Evolutionary conservation across 2,888 invertebrate genomes (phyloP).

Genomic region (Morpho deidamia): DNA sequence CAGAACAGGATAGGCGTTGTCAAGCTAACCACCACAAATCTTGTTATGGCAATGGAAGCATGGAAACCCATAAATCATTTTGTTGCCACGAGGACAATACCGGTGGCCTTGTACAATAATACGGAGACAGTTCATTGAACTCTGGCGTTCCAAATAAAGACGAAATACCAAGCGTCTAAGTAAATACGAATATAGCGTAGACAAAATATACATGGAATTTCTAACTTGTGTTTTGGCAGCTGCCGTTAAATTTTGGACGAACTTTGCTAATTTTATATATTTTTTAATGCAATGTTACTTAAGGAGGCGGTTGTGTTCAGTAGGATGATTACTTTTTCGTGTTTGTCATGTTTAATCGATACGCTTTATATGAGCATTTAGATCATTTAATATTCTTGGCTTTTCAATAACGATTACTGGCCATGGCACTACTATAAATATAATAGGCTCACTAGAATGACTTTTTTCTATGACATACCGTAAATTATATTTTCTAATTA

Average conservation of each 20-base stretch:
- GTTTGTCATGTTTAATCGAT: conserved; percentile 2
- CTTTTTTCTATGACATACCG: too few species aligned
- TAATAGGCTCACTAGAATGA: too few species aligned
- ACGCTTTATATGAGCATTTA: conserved; percentile 7
- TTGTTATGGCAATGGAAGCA: conserved; percentile 26
- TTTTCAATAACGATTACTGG: neutral
- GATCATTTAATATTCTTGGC: conserved; percentile 6
- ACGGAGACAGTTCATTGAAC: conserved; percentile 46
- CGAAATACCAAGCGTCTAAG: conserved; percentile 37
- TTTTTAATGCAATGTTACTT: neutral
- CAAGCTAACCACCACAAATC: conserved; percentile 24
- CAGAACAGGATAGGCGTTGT: conserved; percentile 11
- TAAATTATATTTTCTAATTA: too few species aligned
- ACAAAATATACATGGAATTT: conserved; percentile 24
- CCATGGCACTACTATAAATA: neutral
- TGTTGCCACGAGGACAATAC: conserved; percentile 42
- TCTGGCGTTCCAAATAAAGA: conserved; percentile 44
- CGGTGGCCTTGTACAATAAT: conserved; percentile 50
- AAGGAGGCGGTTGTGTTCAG: neutral
- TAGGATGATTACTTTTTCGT: conserved; percentile 5
- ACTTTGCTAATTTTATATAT: neutral
- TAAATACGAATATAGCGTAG: conserved; percentile 31
- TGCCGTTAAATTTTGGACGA: conserved; percentile 5
- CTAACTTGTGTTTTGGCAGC: conserved; percentile 6
- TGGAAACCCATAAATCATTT: conserved; percentile 29